Evolutionary conservation across 1,140 invertebrate species (phyloP), one percentile per base, ranked within the genome.

Genomic region (Reticulitermes speratus): DNA sequence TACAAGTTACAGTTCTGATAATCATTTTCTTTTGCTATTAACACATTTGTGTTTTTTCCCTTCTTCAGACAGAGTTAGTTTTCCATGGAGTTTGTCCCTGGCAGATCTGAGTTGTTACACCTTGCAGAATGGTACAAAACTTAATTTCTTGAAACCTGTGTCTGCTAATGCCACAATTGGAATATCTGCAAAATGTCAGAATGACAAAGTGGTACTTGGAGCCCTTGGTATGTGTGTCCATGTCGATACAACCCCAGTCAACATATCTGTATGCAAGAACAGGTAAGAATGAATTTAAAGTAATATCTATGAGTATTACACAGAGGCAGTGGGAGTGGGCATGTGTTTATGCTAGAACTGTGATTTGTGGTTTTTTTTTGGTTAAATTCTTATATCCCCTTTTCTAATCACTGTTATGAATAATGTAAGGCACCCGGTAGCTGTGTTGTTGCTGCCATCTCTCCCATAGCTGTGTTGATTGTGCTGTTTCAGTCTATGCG

Each of bases 161-260:
- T 92, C 92, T 16, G 91, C 94, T 7, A 94, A 92, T 84, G 92
- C 93, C 23, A 94, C 94, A 1, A 89, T 94, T 55, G 93, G 93
- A 84, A 83, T 88, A 3, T 85, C 88, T 14, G 87, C 88, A 44
- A 86, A 86, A 81, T 55, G 19, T 69, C 44, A 69, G 8, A 45
- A 44, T 25, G 86, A 86, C 19, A 23, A 85, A 25, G 83, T 23
- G 23, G 48, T 75, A 52, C 75, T 87, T 5, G 44, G 84, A 12
- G 90, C 91, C 65, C 89, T 94, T 48, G 92, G 92, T 48, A 88
- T 94, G 82, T 93, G 91, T 88, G 91, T 94, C 81, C 93, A 94
- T 87, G 91, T 94, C 59, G 93, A 94, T 88, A 94, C 92, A 85
- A 91, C 92, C 38, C 92, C 93, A 52, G 91, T 94, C 45, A 89